Evolutionary conservation across 2,888 invertebrate species (phyloP), one percentile per base, ranked within the genome.

Genomic region (Petrolisthes cinctipes): DNA sequence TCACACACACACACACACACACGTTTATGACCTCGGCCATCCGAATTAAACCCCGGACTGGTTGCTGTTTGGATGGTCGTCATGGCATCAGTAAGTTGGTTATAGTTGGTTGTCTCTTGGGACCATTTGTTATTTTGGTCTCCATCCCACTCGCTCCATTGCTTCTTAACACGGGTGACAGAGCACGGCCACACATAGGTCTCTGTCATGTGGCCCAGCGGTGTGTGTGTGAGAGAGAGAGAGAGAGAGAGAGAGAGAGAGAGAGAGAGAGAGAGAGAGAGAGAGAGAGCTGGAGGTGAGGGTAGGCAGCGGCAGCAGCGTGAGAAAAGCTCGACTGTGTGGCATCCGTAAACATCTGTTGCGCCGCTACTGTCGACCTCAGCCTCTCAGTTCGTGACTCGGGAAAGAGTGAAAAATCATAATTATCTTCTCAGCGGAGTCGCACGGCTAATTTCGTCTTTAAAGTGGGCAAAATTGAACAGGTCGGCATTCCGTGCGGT

Each of bases 301-400:
- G 17, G 20, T 54, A 51, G 51, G 61, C 56, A 56, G 9, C 7
- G 17, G 61, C 4, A 23, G 75, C 83, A 83, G 85, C 80, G 85
- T 85, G 85, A 85, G 85, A 85, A 81, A 56, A 56, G 80, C n/a
- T 23, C n/a, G 54, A 51, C 23, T 20, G 4, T 57, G 71, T 56
- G 80, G 73, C 71, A 73, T 81, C 79, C 51, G 71, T 81, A 85
- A 86, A 86, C 86, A 86, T 56, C 86, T 86, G 86, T 82, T 86
- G 85, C 82, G 20, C 81, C 86, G 82, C 86, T 86, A 86, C 86
- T 79, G 86, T 86, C 86, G 86, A 86, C 86, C 86, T 82, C 86
- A 82, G 86, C 81, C 73, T 75, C 76, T 23, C 81, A 57, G 80
- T 82, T 86, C 86, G 86, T 86, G 86, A 86, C 86, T 82, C 75